Evolutionary conservation across 2,113 vertebrate species (phyloP).

Genomic region (Gasterosteus aculeatus): DNA sequence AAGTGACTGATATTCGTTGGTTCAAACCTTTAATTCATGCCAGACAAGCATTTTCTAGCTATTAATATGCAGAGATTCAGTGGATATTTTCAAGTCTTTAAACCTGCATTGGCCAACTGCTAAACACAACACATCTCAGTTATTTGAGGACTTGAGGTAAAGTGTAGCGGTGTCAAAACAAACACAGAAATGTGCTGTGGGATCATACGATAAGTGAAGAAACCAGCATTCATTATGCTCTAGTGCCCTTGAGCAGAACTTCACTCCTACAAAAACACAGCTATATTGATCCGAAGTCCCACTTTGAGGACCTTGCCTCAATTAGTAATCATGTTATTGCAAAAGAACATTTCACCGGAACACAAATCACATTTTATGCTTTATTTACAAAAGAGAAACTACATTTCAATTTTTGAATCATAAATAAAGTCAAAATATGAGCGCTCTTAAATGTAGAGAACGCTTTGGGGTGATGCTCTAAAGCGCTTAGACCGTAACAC

Average conservation of each 20-base stretch:
- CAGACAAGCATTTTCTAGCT: neutral
- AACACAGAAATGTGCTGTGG: neutral
- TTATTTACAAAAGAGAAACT: conserved; percentile 38
- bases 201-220: neutral
- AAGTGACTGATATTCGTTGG: neutral
- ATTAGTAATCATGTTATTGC: neutral
- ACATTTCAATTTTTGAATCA: conserved; percentile 17
- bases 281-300: neutral
- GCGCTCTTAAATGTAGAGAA: conserved; percentile 26
- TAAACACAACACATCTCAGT: neutral
- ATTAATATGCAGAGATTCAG: neutral
- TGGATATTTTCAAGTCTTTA: neutral
- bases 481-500: conserved; percentile 18
- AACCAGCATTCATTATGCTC: neutral
- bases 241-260: neutral
- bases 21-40: neutral
- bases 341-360: neutral
- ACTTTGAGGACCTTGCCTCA: neutral
- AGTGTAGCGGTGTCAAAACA: neutral
- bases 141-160: neutral
- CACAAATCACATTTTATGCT: conserved; percentile 3
- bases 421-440: neutral
- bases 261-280: neutral
- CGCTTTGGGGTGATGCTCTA: neutral
- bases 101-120: neutral